Base-by-base conservation (phyloP, 2,113 vertebrate species). In the Hemichromis elongatus region DNA sequence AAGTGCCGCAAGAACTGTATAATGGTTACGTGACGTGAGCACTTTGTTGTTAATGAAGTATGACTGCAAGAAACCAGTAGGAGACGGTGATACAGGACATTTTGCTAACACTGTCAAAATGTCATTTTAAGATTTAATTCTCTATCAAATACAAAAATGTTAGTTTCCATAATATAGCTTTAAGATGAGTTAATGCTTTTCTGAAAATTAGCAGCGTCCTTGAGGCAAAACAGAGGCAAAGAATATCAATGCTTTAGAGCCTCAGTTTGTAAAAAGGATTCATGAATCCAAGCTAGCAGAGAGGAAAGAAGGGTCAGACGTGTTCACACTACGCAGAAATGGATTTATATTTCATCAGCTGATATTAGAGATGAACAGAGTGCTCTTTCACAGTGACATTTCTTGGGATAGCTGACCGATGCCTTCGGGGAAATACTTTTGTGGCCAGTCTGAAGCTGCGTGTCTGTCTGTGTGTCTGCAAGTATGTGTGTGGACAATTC, bases 341-440 rank as follows among this genome's bases (percentile, higher is more conserved):
- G 47, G 30, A 88, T 81, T 57, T 18, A 53, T 83, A 21, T 57
- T 82, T 73, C 19, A 77, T 53, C 42, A 42, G 14, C 53, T 88
- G 54, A 89, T 78, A 87, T 82, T 81, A 90, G 7, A 85, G 66
- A 80, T 13, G 6, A 7, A 56, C 50, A 78, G 30, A 63, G 68
- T 35, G 24, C 80, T 84, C 42, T 63, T 63, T 81, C 35, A 19
- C 66, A n/a, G 78, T 81, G 77, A 82, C 80, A 77, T 90, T 82
- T 86, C 63, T 86, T 66, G 28, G 50, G 80, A 87, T 54, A 79
- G 77, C 73, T 81, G 81, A 80, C 81, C 12, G 3, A 11, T 63
- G 45, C 82, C 82, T 86, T 78, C 1, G 10, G 84, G 82, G 33
- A 9, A 55, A 28, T 61, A 19, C 53, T 63, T 47, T 33, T 6